Conservation (phyloP, 2,888 invertebrate genomes). For the Callosobruchus maculatus region DNA sequence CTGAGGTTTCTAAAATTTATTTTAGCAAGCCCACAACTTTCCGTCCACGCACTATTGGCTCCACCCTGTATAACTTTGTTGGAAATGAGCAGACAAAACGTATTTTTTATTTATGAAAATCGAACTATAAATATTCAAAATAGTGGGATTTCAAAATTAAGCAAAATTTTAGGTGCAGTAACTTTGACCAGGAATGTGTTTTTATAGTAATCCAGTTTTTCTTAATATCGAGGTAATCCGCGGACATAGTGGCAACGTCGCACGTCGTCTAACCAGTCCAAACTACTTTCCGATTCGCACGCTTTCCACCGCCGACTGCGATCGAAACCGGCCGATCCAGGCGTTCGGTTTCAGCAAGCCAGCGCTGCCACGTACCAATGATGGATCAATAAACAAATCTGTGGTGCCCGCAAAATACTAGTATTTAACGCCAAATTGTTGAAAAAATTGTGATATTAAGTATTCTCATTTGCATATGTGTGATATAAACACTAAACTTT, state of each 20-base stretch:
- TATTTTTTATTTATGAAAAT: too few species aligned
- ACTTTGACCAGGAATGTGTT: too few species aligned
- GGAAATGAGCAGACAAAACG: too few species aligned
- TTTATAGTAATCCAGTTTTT: too few species aligned
- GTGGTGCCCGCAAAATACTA: constrained; percentile 43
- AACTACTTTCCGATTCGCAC: constrained; percentile 30
- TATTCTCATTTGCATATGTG: constrained; percentile 44
- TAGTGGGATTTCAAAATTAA: too few species aligned
- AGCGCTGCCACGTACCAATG: constrained; percentile 45
- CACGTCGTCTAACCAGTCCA: neutral
- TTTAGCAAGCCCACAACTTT: too few species aligned
- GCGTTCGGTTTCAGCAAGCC: constrained; percentile 32
- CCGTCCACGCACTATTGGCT: too few species aligned
- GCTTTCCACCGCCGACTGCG: constrained; percentile 36
- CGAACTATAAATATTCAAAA: too few species aligned
- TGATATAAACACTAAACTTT: constrained; percentile 39
- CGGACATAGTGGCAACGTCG: neutral
- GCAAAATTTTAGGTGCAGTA: too few species aligned
- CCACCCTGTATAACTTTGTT: too few species aligned
- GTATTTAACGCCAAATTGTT: constrained; percentile 50
- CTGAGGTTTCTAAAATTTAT: too few species aligned
- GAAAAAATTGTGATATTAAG: constrained; percentile 50
- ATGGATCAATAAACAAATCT: constrained; percentile 48
- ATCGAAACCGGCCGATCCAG: constrained; percentile 23
- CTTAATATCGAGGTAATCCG: neutral